These are phyloP conservation scores for Anthrax anthrax DNA, from an alignment of 2,888 invertebrate species.

Conservation along the genomic window DNA sequence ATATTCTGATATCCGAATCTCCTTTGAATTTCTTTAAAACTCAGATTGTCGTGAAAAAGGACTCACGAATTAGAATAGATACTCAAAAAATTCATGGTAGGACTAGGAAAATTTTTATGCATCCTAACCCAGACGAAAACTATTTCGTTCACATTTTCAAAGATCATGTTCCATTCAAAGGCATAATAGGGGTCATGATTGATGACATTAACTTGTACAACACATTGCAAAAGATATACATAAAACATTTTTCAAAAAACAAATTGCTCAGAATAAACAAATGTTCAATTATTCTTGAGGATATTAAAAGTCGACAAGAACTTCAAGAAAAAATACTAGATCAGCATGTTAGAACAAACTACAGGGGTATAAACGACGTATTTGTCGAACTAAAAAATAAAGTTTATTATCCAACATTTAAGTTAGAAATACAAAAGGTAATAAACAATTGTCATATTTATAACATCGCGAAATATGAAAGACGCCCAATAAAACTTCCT, in stretches of 20 bases:
- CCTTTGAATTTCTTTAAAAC: conserved; percentile 1
- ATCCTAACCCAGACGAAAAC: not conserved
- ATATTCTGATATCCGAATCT: conserved; percentile 10
- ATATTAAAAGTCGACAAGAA: not conserved
- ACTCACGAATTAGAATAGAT: not conserved
- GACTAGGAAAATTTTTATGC: conserved; percentile 2
- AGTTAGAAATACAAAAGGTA: conserved; percentile 3
- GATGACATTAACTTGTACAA: not conserved
- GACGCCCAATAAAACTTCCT: conserved; percentile 6
- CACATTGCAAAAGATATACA: not conserved
- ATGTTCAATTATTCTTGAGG: not conserved
- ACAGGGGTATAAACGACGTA: conserved; percentile 5
- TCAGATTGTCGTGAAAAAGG: conserved; percentile 1
- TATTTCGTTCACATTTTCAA: conserved; percentile 3
- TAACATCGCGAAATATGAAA: conserved; percentile 6
- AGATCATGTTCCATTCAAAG: conserved; percentile 2
- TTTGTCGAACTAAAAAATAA: conserved; percentile 3
- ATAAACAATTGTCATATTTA: conserved; percentile 8
- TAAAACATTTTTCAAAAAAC: too few relatives aligned
- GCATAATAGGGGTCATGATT: conserved; percentile 4
- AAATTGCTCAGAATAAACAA: too few relatives aligned
- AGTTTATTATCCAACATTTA: conserved; percentile 3
- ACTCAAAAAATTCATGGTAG: not conserved
- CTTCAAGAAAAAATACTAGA: not conserved
- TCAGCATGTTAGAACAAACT: conserved; percentile 4